Conservation (phyloP, 2,888 invertebrate species). For the Himalopsyche anomala region DNA sequence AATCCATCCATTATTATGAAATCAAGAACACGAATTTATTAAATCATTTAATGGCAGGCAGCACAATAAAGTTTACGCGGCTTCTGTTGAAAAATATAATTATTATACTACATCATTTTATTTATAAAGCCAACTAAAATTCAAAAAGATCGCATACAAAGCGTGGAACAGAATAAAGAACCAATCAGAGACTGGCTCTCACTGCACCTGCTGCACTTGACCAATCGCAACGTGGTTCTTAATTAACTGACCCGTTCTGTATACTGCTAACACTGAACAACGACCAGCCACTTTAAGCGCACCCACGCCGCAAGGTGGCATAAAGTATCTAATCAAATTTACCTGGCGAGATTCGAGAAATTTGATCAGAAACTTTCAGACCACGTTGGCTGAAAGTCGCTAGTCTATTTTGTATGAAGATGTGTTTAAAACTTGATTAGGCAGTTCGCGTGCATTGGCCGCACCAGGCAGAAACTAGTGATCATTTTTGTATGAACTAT, state of each 20-base stretch:
- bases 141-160: not conserved
- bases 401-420: constrained; percentile 31
- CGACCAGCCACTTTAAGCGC: constrained; percentile 41
- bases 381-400: not conserved
- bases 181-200: not conserved
- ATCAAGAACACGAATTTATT: not conserved
- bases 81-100: constrained; percentile 5
- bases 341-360: constrained; percentile 32
- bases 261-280: constrained; percentile 22
- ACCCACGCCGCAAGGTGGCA: constrained; percentile 23
- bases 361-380: constrained; percentile 35
- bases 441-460: not conserved
- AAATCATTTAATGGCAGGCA: not conserved
- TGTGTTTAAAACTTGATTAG: constrained; percentile 35
- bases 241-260: constrained; percentile 31
- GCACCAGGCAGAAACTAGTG: not conserved
- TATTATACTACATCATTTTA: not conserved
- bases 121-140: not conserved
- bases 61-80: not conserved
- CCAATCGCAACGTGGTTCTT: constrained; percentile 26
- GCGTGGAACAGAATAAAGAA: not conserved
- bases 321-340: constrained; percentile 35
- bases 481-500: not conserved
- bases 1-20: too few relatives aligned
- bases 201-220: constrained; percentile 17